Base-by-base conservation (phyloP, 1,140 invertebrate species). In the Calycopis cecrops region DNA sequence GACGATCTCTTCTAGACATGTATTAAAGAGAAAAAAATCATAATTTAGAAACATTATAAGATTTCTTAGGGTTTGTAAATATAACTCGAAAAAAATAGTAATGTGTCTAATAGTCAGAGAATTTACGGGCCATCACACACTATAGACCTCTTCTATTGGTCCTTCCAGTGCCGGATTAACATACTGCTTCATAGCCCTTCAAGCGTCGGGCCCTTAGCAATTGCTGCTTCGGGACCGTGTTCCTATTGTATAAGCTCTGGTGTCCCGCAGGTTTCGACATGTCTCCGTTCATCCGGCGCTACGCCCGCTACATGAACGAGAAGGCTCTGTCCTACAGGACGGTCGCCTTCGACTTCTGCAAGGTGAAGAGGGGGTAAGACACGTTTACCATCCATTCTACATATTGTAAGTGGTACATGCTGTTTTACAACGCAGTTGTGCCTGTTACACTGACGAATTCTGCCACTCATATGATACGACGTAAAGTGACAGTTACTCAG, bases 321-420 rank as follows among this genome's bases (percentile, higher is more conserved):
- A 99, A 99, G 88, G 97, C 98, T 52, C 89, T 98, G 57, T 98
- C 98, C 16, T 99, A 99, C 90, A 93, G 98, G 88, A 94, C 94
- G 38, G 97, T 99, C 74, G 99, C 98, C 55, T 99, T 99, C 88
- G 99, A 99, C 89, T 99, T 99, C 89, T 99, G 98, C 90, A 99
- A 99, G 94, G 96, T 99, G 38, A 99, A 99, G 88, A 90, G 98
- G 87, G 98, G 98, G 96, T 98, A 89, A 91, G 92, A 89, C 11
- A 17, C n/a, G n/a, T n/a, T n/a, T n/a, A n/a, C 10, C 34, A 14
- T 35, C 10, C n/a, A 34, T n/a, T 14, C 10, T 49, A 34, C n/a
- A 4, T 10, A 10, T 48, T 12, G 37, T 40, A 14, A 40, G 11
- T 8, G 14, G 11, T n/a, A 14, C 11, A n/a, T n/a, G 37, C 37